phyloP scores from a whole-genome alignment of 23 tunicate species.

The Styela plicata region DNA sequence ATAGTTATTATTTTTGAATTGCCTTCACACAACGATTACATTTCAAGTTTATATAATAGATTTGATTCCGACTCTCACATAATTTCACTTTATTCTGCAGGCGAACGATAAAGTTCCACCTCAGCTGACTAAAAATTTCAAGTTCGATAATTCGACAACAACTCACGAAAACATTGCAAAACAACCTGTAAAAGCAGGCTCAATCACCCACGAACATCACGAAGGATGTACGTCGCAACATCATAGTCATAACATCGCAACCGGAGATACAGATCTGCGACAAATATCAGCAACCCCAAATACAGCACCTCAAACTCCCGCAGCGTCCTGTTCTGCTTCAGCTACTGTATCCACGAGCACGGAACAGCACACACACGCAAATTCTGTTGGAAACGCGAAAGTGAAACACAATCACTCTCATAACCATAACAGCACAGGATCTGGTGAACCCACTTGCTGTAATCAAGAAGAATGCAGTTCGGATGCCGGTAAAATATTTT shows the following conservation, averaged over 20 bases:
- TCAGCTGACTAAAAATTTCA: neutral
- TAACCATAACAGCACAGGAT: neutral
- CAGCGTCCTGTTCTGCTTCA: neutral
- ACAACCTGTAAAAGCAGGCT: neutral
- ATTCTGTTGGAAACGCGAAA: neutral
- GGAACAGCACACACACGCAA: neutral
- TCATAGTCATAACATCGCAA: neutral
- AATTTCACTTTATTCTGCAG: neutral
- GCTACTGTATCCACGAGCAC: neutral
- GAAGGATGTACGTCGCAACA: neutral
- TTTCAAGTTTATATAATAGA: too few species aligned
- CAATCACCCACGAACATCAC: neutral
- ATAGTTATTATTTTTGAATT: too few species aligned
- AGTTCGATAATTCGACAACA: neutral
- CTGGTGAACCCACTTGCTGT: neutral
- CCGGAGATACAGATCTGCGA: neutral
- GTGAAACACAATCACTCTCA: neutral
- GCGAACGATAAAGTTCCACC: neutral
- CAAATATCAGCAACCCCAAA: neutral
- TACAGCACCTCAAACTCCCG: neutral
- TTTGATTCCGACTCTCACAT: too few species aligned
- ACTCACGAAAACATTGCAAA: neutral
- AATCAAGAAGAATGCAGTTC: neutral
- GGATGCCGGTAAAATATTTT: neutral
- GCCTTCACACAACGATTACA: too few species aligned